phyloP scores from a whole-genome alignment of 2,797 vertebrate species.

The Erpetoichthys calabaricus region DNA sequence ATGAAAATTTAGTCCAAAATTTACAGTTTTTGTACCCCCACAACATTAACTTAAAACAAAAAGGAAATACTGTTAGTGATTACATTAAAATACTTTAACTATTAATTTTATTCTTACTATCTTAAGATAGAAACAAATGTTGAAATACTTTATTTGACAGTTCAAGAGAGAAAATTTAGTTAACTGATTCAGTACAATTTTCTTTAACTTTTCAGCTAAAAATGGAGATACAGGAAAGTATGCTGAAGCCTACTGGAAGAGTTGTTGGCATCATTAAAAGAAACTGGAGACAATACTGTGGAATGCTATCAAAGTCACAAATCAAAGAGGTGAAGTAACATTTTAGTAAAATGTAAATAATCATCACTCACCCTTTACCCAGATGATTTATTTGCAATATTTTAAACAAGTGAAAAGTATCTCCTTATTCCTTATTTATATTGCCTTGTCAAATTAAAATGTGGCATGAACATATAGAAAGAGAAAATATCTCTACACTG shows the following conservation, averaged over 20 bases:
- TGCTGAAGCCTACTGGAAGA: constrained; percentile 69
- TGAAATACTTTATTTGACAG: too few species aligned
- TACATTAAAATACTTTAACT: too few species aligned
- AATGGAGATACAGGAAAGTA: constrained; percentile 34
- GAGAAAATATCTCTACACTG: too few species aligned
- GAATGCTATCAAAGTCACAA: constrained; percentile 78
- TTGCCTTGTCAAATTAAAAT: neutral
- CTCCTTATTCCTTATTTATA: neutral
- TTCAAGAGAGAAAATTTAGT: too few species aligned
- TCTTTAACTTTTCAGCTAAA: constrained; percentile 45
- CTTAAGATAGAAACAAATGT: too few species aligned
- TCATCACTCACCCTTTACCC: neutral
- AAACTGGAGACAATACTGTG: constrained; percentile 89
- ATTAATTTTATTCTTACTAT: too few species aligned
- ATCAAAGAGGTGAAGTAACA: constrained; percentile 73
- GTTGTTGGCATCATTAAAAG: constrained; percentile 91
- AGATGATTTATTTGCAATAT: too few species aligned
- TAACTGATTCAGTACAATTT: too few species aligned
- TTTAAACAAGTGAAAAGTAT: neutral
- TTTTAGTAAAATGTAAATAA: neutral
- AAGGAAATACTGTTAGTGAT: too few species aligned
- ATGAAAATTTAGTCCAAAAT: too few species aligned
- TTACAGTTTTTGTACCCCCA: too few species aligned
- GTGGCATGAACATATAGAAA: neutral
- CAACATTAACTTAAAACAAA: too few species aligned